These are phyloP conservation scores for Epiblema foenella DNA, from an alignment of 2,888 invertebrate species.

Conservation along the genomic window DNA sequence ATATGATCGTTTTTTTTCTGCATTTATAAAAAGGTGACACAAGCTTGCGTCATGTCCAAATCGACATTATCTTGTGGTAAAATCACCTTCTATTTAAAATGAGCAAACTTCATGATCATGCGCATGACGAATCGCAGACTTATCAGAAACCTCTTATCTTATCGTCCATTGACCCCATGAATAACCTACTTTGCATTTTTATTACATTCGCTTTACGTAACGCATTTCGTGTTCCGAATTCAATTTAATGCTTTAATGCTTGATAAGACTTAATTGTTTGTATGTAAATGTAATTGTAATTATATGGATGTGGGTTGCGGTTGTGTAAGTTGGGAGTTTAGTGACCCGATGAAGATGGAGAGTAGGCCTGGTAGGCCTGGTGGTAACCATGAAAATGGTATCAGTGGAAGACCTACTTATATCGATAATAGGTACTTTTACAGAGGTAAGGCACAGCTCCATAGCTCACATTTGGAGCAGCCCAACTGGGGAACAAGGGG, in stretches of 20 bases:
- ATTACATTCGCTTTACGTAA: constrained; percentile 32
- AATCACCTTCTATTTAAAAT: constrained; percentile 10
- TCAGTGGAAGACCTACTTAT: no score
- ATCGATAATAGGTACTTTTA: no score
- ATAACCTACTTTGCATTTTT: constrained; percentile 37
- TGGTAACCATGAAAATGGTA: no score
- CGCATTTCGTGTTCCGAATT: constrained; percentile 19
- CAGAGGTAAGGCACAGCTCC: no score
- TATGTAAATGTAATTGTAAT: constrained; percentile 1
- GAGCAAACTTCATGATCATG: constrained; percentile 23
- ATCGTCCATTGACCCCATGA: constrained; percentile 42
- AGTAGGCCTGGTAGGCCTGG: no score
- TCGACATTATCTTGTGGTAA: not conserved
- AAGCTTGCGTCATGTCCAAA: no score
- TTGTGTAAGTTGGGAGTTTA: constrained; percentile 22
- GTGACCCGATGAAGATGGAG: not conserved
- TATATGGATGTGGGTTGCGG: constrained; percentile 22
- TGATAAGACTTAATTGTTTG: constrained; percentile 22
- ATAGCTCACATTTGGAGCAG: no score
- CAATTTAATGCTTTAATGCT: constrained; percentile 10
- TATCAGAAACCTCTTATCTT: constrained; percentile 24
- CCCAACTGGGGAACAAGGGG: no score
- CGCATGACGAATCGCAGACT: constrained; percentile 16
- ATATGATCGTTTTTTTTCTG: no score
- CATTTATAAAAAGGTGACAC: no score